Evolutionary conservation across 37 sponge, comb jelly and placozoan genomes (phyloP), one percentile per base, ranked within the genome.

Genomic region (Sycon ciliatum): DNA sequence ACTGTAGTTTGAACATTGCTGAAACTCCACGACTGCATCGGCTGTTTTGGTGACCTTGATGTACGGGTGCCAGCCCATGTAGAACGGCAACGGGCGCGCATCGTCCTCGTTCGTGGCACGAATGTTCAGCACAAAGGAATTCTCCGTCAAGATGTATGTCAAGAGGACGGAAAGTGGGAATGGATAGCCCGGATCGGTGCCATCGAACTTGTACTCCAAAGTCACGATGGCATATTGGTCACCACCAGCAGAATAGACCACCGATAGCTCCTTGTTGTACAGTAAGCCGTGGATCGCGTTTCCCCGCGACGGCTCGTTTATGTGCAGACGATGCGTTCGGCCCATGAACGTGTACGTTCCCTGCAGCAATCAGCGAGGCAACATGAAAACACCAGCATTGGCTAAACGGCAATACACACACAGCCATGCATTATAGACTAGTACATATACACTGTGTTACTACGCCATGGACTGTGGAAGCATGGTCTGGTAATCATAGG

Each of bases 31-130:
- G 13, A 66, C 32, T 4, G 88, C 54, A 22, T 46, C 42, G 56
- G 79, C 82, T 11, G 73, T 39, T 7, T 11, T 18, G 1, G 83
- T 60, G 31, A 81, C 81, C 24, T 34, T 54, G 46, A 87, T 83
- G 32, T 87, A 87, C 0, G 88, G 88, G 36, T 87, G 88, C 88
- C 88, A 87, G 20, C 88, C 88, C 32, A 83, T 69, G 26, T 79
- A 79, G 53, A 87, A 42, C 1, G 84, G 83, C 32, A 87, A 37
- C 28, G 88, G 88, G 5, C 26, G 23, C 9, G 34, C 6, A 20
- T 39, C 78, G 65, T 72, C 72, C 9, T 3, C 37, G 32, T 87
- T 87, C 27, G 68, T 60, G 22, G 79, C 66, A 16, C 0, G 26
- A 7, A 87, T 39, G 1, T 1, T 0, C 18, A 87, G 65, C 5